Base-by-base conservation (phyloP, 2,113 vertebrate species). In the Oryzias javanicus region DNA sequence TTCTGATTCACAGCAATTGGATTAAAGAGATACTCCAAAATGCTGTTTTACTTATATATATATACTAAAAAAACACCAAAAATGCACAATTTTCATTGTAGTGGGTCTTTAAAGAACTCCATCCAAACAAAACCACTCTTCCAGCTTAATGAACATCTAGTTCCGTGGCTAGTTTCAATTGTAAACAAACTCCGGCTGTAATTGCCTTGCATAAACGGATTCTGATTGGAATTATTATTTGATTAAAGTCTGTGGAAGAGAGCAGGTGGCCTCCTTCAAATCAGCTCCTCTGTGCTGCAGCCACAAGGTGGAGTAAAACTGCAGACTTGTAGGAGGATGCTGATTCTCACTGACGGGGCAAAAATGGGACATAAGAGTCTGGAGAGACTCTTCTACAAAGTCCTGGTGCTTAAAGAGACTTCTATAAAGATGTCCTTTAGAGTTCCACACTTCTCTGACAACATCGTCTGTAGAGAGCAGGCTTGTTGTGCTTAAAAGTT, bases 171-270 rank as follows among this genome's bases (percentile, higher is more conserved):
- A 72, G 57, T 79, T 76, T 80, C 73, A 74, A 81, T 84, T 72
- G 88, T 86, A 90, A 91, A 88, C 90, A 89, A 90, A 87, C 68
- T 49, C 49, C 42, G 59, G 65, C 81, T 86, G 64, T 89, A 90
- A 91, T 88, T 87, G 81, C 73, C 19, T 6, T 60, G 64, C 64
- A 67, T 83, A 88, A 89, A 88, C 63, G 71, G 71, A 79, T 76
- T 70, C 65, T 89, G 86, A 91, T 90, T 90, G 76, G 83, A 35
- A 88, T 84, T 90, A 88, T 90, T 87, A 87, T 89, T 87, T 86
- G 89, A 91, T 92, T 89, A 88, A 88, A 88, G 79, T 56, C 83
- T 78, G 65, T 66, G 54, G 78, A 85, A 42, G 74, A 74, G 78
- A 89, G 78, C 89, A 90, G 89, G 87, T 91, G 90, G 85, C 72